Conservation (phyloP, 2,888 invertebrate species). For the Netelia inedita region DNA sequence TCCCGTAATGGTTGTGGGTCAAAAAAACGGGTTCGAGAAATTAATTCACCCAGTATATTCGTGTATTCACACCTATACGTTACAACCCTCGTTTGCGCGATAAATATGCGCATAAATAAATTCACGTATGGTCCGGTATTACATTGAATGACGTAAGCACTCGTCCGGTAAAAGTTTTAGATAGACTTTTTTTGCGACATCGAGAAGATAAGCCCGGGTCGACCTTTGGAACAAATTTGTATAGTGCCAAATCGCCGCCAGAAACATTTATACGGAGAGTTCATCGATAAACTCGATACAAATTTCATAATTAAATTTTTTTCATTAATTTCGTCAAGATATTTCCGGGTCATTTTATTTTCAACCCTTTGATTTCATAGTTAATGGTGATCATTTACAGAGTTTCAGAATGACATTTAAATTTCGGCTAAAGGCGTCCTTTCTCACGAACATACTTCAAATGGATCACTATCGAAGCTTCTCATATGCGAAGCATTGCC, state of each 20-base stretch:
- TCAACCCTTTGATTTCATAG: no score
- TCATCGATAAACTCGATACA: no score
- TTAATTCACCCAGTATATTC: constrained; percentile 4
- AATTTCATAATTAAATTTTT: no score
- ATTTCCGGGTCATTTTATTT: no score
- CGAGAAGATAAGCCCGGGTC: background rate
- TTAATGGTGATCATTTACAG: no score
- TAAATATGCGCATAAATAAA: background rate
- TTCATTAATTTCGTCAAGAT: no score
- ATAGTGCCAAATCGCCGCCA: background rate
- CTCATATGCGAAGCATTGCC: background rate
- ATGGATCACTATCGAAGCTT: constrained; percentile 2
- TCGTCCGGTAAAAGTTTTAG: background rate
- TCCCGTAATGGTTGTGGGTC: constrained; percentile 40
- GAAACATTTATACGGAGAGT: no score
- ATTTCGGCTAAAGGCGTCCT: no score
- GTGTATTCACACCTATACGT: background rate
- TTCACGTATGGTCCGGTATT: background rate
- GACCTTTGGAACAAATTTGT: background rate
- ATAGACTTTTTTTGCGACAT: background rate
- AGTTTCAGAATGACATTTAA: no score
- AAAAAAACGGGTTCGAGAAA: constrained; percentile 36
- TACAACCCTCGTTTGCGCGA: background rate
- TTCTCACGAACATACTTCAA: background rate
- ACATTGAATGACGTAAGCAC: background rate